Conservation (phyloP, 53 echinoderm and acorn worm species). For the Luidia sarsii region DNA sequence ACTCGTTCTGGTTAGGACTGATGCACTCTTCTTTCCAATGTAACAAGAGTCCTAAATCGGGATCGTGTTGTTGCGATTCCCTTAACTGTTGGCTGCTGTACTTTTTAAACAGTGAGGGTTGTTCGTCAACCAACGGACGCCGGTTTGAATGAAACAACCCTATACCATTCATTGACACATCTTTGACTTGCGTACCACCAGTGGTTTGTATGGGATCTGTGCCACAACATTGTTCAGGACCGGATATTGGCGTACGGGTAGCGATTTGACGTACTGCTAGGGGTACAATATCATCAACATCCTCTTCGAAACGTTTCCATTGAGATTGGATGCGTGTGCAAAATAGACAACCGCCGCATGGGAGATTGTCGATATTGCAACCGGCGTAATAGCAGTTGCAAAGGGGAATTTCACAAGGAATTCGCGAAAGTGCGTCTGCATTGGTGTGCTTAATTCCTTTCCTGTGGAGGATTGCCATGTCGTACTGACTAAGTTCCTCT, state of each 20-base stretch:
- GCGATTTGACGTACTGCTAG: background rate
- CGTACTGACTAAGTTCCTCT: constrained; percentile 62
- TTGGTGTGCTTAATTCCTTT: constrained; percentile 22
- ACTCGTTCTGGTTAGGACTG: too few species aligned
- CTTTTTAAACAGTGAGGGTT: background rate
- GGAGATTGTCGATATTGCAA: constrained; percentile 10
- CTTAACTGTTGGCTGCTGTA: background rate
- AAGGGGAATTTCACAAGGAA: background rate
- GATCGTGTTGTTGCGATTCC: background rate
- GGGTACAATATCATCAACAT: constrained; percentile 21
- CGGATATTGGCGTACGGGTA: too few species aligned
- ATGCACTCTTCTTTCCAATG: too few species aligned
- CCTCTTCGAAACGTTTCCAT: constrained; percentile 25
- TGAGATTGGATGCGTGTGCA: constrained; percentile 10
- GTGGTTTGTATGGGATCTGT: too few species aligned
- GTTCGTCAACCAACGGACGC: background rate
- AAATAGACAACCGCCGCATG: constrained; percentile 29
- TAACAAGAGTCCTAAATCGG: background rate
- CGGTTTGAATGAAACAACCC: background rate
- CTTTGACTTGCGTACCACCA: too few species aligned
- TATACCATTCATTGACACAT: background rate
- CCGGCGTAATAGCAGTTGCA: constrained; percentile 35
- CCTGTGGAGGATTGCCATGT: constrained; percentile 52
- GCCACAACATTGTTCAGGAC: too few species aligned
- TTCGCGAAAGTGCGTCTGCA: constrained; percentile 35